Evolutionary conservation across 2,888 invertebrate species (phyloP).

Genomic region (Drosophila putrida): DNA sequence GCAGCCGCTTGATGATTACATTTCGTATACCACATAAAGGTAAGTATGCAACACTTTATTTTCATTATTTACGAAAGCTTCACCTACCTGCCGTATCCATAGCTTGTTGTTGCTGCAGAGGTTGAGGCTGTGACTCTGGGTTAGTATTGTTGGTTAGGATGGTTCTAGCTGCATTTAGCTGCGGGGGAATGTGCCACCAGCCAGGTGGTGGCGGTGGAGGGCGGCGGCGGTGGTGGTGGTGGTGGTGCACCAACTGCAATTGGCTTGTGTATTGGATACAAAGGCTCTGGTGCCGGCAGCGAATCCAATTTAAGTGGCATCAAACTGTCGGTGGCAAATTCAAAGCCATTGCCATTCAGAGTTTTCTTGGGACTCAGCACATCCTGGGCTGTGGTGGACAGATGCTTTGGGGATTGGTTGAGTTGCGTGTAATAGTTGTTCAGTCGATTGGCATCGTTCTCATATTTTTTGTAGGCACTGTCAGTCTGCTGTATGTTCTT

Average conservation of each 20-base stretch:
- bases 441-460: constrained; percentile 84
- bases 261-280: constrained; percentile 66
- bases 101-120: constrained; percentile 21
- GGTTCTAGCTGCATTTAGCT: constrained; percentile 30
- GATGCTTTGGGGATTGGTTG: constrained; percentile 83
- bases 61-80: background rate
- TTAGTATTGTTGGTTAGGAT: constrained; percentile 26
- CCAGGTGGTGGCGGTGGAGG: constrained; percentile 82
- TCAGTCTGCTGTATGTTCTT: constrained; percentile 82
- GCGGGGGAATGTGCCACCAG: constrained; percentile 68
- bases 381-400: constrained; percentile 44
- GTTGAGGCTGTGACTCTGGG: constrained; percentile 51
- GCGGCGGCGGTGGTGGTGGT: constrained; percentile 65
- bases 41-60: constrained; percentile 62
- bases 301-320: constrained; percentile 60
- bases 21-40: constrained; percentile 43
- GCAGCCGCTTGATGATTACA: constrained; percentile 21
- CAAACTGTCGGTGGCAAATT: constrained; percentile 54
- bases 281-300: constrained; percentile 52
- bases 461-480: constrained; percentile 83
- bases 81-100: constrained; percentile 63
- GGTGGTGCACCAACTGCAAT: constrained; percentile 42
- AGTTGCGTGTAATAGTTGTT: constrained; percentile 84
- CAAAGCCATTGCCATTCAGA: constrained; percentile 75
- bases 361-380: constrained; percentile 79